Percentiles rank a stretch among this genome's conserved stretches.
Conservation (phyloP, 1,140 invertebrate genomes). For the Lutraria rhynchaena region DNA sequence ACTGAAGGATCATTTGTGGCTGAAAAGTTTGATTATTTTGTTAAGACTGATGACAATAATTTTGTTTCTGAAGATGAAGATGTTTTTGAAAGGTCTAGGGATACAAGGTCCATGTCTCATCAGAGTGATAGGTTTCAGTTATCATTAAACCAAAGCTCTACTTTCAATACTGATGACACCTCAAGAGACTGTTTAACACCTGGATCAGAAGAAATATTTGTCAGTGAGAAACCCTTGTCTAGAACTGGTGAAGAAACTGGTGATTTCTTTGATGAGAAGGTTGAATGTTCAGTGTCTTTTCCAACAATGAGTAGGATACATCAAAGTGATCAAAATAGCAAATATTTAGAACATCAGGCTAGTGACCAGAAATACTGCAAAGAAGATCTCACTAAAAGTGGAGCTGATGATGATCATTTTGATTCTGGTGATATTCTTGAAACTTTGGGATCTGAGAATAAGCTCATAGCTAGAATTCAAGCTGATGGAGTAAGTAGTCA, state of each 20-base stretch:
- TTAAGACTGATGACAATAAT: constrained; percentile 1
- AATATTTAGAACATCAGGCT: not conserved
- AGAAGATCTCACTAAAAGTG: not conserved
- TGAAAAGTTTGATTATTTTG: constrained; percentile 13
- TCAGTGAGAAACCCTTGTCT: not conserved
- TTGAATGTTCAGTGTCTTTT: not conserved
- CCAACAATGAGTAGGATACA: not conserved
- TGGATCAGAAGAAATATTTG: not conserved
- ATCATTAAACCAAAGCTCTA: too few species aligned
- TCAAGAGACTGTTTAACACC: constrained; percentile 5
- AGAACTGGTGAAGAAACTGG: constrained; percentile 44
- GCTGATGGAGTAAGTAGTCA: too few species aligned
- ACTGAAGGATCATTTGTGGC: constrained; percentile 44
- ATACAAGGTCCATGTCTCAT: not conserved
- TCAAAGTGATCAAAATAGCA: too few species aligned
- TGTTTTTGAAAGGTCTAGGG: not conserved
- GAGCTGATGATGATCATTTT: not conserved
- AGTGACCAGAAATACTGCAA: not conserved
- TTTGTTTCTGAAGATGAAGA: constrained; percentile 1
- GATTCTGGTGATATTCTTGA: constrained; percentile 45
- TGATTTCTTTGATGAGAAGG: constrained; percentile 49
- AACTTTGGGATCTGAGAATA: not conserved
- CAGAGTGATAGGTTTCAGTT: too few species aligned
- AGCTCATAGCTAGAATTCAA: too few species aligned
- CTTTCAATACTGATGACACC: constrained; percentile 2